These are phyloP conservation scores for Colostygia pectinataria DNA, from an alignment of 2,888 invertebrate species.

Conservation along the genomic window DNA sequence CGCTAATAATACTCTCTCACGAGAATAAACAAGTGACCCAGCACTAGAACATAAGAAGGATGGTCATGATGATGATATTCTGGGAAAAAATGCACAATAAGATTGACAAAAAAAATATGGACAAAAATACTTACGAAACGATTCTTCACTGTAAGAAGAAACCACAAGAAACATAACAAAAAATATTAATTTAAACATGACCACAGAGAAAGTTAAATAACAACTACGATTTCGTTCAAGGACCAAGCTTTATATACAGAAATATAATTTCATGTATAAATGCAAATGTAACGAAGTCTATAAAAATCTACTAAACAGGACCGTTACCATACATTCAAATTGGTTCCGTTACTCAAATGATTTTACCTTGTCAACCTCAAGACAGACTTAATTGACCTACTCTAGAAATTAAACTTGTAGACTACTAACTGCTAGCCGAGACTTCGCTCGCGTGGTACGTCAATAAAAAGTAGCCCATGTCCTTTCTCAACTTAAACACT, in stretches of 20 bases:
- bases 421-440: too few species aligned
- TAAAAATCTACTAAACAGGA: background rate
- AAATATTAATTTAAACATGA: conserved; percentile 9
- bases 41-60: too few species aligned
- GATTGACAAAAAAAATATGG: background rate
- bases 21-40: too few species aligned
- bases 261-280: conserved; percentile 14
- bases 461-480: too few species aligned
- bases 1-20: too few species aligned
- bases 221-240: background rate
- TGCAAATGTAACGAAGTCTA: conserved; percentile 9
- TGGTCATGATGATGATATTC: too few species aligned
- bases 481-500: too few species aligned
- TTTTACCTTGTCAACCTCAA: background rate
- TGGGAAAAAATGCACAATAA: too few species aligned
- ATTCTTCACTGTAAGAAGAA: conserved; percentile 8
- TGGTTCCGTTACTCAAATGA: conserved; percentile 6
- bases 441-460: too few species aligned
- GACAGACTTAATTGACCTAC: background rate
- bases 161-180: conserved; percentile 2
- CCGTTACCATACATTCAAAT: conserved; percentile 8
- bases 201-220: conserved; percentile 3
- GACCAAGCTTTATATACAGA: conserved; percentile 16
- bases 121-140: conserved; percentile 13
- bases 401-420: background rate